Percentiles rank a stretch among this genome's conserved stretches.
These are phyloP conservation scores for Procambarus virginalis DNA, from an alignment of 1,140 invertebrate species.

Conservation along the genomic window DNA sequence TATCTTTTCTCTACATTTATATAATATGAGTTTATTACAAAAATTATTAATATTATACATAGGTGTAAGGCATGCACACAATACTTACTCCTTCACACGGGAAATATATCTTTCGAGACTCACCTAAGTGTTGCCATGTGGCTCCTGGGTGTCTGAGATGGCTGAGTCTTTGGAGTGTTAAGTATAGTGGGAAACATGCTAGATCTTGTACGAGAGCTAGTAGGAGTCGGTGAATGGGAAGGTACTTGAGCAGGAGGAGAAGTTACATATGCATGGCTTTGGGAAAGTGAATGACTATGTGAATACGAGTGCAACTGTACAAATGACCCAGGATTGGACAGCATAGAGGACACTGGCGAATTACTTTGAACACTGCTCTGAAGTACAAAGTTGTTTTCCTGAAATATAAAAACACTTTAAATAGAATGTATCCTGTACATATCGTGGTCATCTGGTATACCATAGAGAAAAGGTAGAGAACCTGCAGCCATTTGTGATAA, in stretches of 20 bases:
- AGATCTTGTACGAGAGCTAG: constrained; percentile 12
- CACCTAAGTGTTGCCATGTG: constrained; percentile 57
- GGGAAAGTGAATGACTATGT: constrained; percentile 42
- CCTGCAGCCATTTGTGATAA: no score
- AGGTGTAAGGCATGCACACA: no score
- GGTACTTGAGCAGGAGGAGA: constrained; percentile 11
- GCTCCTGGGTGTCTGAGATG: constrained; percentile 33
- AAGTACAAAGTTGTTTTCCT: constrained; percentile 59
- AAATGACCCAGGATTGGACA: constrained; percentile 38
- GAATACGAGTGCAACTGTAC: constrained; percentile 24
- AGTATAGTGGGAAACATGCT: constrained; percentile 17
- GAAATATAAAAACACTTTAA: constrained; percentile 7
- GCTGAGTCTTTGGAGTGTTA: constrained; percentile 36
- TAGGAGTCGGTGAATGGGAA: constrained; percentile 23
- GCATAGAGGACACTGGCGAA: constrained; percentile 23
- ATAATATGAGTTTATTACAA: no score
- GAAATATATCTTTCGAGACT: not conserved
- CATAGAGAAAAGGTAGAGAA: no score
- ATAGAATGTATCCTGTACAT: not conserved
- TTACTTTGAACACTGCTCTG: constrained; percentile 34
- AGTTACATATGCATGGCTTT: constrained; percentile 21
- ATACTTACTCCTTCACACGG: no score
- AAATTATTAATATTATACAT: no score
- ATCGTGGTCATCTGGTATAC: no score
- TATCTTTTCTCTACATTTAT: no score